Conservation (phyloP, 2,888 invertebrate genomes). For the Belgica antarctica region DNA sequence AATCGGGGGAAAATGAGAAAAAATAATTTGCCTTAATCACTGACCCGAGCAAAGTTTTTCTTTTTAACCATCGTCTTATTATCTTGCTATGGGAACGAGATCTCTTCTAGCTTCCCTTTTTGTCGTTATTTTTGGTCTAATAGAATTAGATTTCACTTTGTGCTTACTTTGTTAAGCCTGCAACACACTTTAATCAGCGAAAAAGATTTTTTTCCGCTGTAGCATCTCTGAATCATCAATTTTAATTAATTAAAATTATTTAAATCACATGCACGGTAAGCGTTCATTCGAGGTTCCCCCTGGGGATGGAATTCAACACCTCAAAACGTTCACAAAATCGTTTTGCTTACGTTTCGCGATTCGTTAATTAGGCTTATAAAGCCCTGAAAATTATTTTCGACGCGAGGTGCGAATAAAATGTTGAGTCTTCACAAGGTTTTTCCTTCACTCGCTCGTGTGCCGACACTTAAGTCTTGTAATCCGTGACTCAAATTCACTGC, state of each 20-base stretch:
- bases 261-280: conserved; percentile 28
- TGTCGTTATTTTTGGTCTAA: conserved; percentile 9
- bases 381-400: neutral
- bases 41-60: conserved; percentile 42
- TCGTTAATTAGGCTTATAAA: conserved; percentile 11
- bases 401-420: neutral
- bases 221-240: neutral
- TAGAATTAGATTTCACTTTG: conserved; percentile 16
- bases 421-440: neutral
- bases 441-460: neutral
- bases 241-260: conserved; percentile 33
- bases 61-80: conserved; percentile 26
- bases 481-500: neutral
- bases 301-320: neutral
- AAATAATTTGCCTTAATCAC: conserved; percentile 44
- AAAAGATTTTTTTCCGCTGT: conserved; percentile 25
- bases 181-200: conserved; percentile 30
- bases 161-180: neutral
- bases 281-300: neutral
- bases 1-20: conserved; percentile 16
- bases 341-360: conserved; percentile 19
- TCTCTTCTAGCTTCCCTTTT: neutral
- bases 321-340: neutral
- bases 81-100: conserved; percentile 23
- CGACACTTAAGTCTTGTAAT: conserved; percentile 17